phyloP scores from a whole-genome alignment of 2,113 vertebrate genomes.

The Leiothrix lutea region DNA sequence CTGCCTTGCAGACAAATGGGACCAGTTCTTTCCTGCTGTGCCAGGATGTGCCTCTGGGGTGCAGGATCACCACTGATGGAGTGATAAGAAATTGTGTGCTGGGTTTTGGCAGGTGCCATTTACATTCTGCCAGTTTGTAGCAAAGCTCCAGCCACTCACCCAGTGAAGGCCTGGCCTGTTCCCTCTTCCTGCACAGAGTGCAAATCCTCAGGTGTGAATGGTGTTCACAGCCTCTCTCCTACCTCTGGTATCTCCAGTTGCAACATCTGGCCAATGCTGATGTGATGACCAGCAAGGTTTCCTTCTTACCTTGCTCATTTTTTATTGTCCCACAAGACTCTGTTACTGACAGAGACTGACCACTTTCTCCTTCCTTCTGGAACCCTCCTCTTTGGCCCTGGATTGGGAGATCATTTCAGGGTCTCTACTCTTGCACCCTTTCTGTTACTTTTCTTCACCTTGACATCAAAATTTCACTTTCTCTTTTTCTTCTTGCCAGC shows the following conservation, averaged over 20 bases:
- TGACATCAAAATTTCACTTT: not conserved
- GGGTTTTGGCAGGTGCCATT: not conserved
- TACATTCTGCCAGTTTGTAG: not conserved
- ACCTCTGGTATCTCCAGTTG: not conserved
- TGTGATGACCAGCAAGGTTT: not conserved
- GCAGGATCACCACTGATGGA: not conserved
- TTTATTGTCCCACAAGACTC: not conserved
- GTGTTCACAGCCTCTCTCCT: not conserved
- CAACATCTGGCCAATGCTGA: not conserved
- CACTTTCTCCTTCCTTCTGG: not conserved
- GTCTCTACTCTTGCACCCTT: not conserved
- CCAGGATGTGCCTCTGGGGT: not conserved
- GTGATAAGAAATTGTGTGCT: not conserved
- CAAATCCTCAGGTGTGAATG: not conserved
- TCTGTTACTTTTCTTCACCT: not conserved
- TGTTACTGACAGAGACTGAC: not conserved
- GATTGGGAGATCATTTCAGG: not conserved
- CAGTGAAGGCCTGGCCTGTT: rapidly evolving
- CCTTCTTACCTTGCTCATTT: not conserved
- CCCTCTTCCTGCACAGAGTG: not conserved
- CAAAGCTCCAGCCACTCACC: not conserved
- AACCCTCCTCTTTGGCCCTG: not conserved
- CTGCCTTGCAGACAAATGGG: not conserved
- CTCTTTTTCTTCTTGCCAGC: not conserved
- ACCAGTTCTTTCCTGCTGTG: not conserved